These are phyloP conservation scores for Bibio marci DNA, from an alignment of 2,888 invertebrate species.

Conservation along the genomic window DNA sequence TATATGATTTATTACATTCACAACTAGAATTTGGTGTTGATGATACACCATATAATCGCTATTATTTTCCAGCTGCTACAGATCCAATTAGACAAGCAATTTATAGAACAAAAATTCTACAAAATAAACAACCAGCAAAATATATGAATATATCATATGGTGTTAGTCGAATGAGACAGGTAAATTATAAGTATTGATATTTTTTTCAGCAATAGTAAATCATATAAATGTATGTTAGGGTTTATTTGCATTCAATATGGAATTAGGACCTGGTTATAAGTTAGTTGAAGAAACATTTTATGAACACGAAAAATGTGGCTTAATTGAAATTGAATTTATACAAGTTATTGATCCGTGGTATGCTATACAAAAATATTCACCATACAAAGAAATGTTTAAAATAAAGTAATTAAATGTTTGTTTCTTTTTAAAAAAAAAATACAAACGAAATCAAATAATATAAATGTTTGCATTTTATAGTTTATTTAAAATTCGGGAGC, in stretches of 20 bases:
- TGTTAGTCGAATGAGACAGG: slow-evolving; percentile 27
- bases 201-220: neutral
- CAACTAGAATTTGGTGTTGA: slow-evolving; percentile 43
- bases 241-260: slow-evolving; percentile 50
- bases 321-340: slow-evolving; percentile 17
- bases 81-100: slow-evolving; percentile 33
- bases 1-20: slow-evolving; percentile 40
- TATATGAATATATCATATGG: slow-evolving; percentile 33
- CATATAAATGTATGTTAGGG: slow-evolving; percentile 23
- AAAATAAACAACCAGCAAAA: slow-evolving; percentile 30
- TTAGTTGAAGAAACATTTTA: slow-evolving; percentile 13
- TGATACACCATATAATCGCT: slow-evolving; percentile 42
- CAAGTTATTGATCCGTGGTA: slow-evolving; percentile 22
- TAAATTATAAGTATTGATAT: slow-evolving; percentile 11
- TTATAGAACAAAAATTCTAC: slow-evolving; percentile 34
- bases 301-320: slow-evolving; percentile 16
- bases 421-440: too few species aligned
- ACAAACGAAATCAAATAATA: too few species aligned
- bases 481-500: slow-evolving; percentile 39
- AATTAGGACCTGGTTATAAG: slow-evolving; percentile 25
- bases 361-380: slow-evolving; percentile 21
- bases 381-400: slow-evolving; percentile 25
- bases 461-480: too few species aligned
- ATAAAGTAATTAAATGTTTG: slow-evolving; percentile 18
- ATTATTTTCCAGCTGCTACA: slow-evolving; percentile 33